These are phyloP conservation scores for Phymatocera aterrima DNA, from an alignment of 2,888 invertebrate genomes.

Conservation along the genomic window DNA sequence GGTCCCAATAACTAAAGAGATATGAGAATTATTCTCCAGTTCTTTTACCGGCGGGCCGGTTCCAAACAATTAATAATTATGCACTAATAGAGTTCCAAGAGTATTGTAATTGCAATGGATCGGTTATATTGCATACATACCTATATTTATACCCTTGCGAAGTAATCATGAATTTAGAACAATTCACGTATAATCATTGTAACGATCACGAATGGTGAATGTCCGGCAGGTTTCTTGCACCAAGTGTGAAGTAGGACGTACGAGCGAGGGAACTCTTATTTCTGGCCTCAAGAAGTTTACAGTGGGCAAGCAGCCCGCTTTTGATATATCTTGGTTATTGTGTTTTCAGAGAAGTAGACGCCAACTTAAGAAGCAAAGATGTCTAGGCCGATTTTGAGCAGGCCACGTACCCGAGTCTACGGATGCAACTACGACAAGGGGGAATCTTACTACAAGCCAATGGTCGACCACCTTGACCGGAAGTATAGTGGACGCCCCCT, in stretches of 20 bases:
- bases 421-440: constrained; percentile 91
- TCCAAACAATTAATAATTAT: background rate
- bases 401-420: constrained; percentile 89
- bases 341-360: constrained; percentile 32
- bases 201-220: background rate
- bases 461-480: constrained; percentile 85
- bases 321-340: background rate
- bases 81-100: background rate
- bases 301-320: background rate
- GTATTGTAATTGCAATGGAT: background rate
- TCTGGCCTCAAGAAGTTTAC: background rate
- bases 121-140: background rate
- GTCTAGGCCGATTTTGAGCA: constrained; percentile 74
- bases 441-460: constrained; percentile 88
- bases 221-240: background rate
- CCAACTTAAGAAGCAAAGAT: constrained; percentile 57
- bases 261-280: background rate
- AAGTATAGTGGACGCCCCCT: constrained; percentile 79
- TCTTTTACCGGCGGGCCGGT: background rate
- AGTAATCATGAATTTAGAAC: too few species aligned
- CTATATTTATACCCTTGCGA: background rate
- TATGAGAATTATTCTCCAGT: background rate
- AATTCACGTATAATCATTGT: background rate
- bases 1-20: background rate
- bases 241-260: background rate